Base-by-base conservation (phyloP, 1,140 invertebrate species). In the Bombyx mandarina region DNA sequence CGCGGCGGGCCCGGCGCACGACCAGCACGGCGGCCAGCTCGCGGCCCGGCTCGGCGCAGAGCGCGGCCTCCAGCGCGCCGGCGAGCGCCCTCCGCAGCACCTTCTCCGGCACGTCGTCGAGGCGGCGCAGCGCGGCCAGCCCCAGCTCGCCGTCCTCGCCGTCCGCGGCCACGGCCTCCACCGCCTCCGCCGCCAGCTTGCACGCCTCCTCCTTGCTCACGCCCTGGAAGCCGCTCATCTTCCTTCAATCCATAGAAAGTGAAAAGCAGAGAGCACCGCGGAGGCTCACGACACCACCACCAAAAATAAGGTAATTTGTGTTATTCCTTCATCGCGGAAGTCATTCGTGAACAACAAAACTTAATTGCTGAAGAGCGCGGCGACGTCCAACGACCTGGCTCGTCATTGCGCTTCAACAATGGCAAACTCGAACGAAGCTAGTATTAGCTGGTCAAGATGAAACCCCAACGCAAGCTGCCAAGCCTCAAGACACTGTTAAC, bases 171-270 rank as follows among this genome's bases (percentile, higher is more conserved):
- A 72, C 70, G 59, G 69, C 73, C 51, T 63, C 60, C 60, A 68
- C 73, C 54, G 77, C 77, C 62, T 74, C 73, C 54, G 75, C 57
- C 50, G 69, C 77, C 56, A 80, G 72, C 1, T 78, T 75, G 57
- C 76, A 78, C 58, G 76, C 80, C 56, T 84, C 80, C 61, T 84
- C 79, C 62, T 82, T 82, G 67, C 71, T 79, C 55, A 72, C 57
- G 6, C 75, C 77, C 80, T 82, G 68, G 6, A 6, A 45, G 8
- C 2, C 10, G 18, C 6, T 47, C 12, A 47, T 8, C 48, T n/a
- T 50, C 26, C 45, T 12, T 47, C 9, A 47, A 47, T 12, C 8
- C 45, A 3, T 47, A 9, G 45, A 47, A 2, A 47, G 2, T 12
- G 12, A 3, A 10, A 3, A 3, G 9, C 6, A 18, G 12, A 18